Evolutionary conservation across 2,888 invertebrate genomes (phyloP), one percentile per base, ranked within the genome.

Genomic region (Oxystoma pomonae): DNA sequence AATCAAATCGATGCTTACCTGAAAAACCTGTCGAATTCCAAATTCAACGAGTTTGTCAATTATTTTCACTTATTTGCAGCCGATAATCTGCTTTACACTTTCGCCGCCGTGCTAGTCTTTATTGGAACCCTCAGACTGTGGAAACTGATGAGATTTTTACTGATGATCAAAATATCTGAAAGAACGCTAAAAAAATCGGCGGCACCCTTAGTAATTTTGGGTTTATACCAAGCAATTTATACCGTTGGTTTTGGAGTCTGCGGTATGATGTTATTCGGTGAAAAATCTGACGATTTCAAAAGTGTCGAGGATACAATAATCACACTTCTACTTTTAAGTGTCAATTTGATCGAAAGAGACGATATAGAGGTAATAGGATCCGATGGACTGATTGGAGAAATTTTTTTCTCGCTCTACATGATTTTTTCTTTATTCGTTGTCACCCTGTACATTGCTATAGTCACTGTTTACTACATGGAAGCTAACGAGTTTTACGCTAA

Each of bases 81-180:
- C 1, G 75, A 77, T 19, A 65, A 62, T 9, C 53, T 65, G 16
- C 61, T 76, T 16, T 73, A 71, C 0, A 22, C 70, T 0, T 58
- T 73, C 17, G 71, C 71, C 0, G 73, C 73, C 12, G 9, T 68
- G 35, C 63, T 77, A 50, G 70, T 77, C 9, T 71, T 73, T 61
- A 57, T 76, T 12, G 72, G 75, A 1, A 77, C 75, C 2, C 60
- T 76, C 5, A 71, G 76, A 7, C 60, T 76, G 0, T 77, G 76
- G 77, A 74, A 73, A 56, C 62, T 77, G 53, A 63, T 77, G 17
- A 66, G 67, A 22, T 65, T 67, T 59, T 64, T 73, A 56, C 16
- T 68, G 1, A 73, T 75, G 49, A 73, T 76, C 60, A 68, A 67
- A 62, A 62, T 75, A n/a, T 70, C 71, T 2, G 76, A 76, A 61